phyloP scores from a whole-genome alignment of 2,797 vertebrate genomes.

The Eospalax fontanierii region DNA sequence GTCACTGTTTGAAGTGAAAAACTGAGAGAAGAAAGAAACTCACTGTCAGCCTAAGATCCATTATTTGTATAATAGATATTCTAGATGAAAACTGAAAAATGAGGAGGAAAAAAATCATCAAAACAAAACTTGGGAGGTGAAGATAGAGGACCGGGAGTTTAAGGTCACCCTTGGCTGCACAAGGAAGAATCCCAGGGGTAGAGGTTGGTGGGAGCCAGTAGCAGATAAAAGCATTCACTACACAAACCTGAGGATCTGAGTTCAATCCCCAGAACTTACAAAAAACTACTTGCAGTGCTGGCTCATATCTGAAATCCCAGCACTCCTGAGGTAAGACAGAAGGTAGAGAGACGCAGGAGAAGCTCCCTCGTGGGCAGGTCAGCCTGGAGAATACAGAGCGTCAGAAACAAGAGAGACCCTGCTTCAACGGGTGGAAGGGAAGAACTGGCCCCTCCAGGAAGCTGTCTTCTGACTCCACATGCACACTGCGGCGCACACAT shows the following conservation, averaged over 20 bases:
- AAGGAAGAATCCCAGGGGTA: too few species aligned
- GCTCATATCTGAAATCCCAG: neutral
- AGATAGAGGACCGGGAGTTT: neutral
- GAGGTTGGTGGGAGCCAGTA: neutral
- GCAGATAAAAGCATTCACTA: too few species aligned
- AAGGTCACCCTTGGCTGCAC: neutral
- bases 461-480: too few species aligned
- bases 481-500: too few species aligned
- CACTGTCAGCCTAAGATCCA: neutral
- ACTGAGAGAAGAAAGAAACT: constrained; percentile 1
- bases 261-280: too few species aligned
- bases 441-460: neutral
- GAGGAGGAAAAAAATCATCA: neutral
- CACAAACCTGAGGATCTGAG: neutral
- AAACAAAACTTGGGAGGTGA: neutral
- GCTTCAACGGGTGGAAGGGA: neutral
- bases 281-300: too few species aligned
- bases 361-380: neutral
- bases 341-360: neutral
- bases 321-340: neutral
- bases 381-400: neutral
- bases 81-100: constrained; percentile 10
- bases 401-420: too few species aligned
- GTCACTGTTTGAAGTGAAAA: neutral
- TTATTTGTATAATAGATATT: neutral